A percentile compares a stretch with the other conserved stretches of the same genome.
Evolutionary conservation across 2,888 invertebrate species (phyloP).

Genomic region (Cancer borealis): DNA sequence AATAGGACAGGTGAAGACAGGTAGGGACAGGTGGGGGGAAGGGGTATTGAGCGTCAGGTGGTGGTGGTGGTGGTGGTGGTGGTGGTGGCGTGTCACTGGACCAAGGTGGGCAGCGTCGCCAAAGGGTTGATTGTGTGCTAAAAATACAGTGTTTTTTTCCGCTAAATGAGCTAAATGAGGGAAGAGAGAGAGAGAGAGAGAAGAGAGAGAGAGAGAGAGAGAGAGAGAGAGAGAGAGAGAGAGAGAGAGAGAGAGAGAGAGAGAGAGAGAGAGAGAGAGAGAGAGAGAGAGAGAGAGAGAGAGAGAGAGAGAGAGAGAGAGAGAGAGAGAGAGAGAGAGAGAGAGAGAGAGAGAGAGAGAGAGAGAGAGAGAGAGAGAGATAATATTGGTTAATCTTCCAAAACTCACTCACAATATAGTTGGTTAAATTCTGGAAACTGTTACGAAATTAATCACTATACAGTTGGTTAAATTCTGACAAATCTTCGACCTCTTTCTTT

Average conservation of each 20-base stretch:
- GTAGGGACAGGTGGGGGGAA: neutral
- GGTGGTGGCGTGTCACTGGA: neutral
- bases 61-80: neutral
- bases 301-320: no score
- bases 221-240: neutral
- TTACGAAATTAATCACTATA: neutral
- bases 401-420: neutral
- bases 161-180: neutral
- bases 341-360: no score
- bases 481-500: no score
- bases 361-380: no score
- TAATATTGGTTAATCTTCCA: no score
- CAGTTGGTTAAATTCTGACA: no score
- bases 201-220: neutral
- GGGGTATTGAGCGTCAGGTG: neutral
- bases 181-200: neutral
- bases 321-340: no score
- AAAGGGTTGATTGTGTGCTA: neutral
- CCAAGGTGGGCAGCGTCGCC: neutral
- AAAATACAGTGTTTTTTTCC: slow-evolving; percentile 14
- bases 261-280: no score
- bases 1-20: neutral
- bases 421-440: neutral
- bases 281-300: no score
- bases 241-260: neutral